Conservation (phyloP, 2,113 vertebrate genomes). For the Plecturocebus donacophilus region DNA sequence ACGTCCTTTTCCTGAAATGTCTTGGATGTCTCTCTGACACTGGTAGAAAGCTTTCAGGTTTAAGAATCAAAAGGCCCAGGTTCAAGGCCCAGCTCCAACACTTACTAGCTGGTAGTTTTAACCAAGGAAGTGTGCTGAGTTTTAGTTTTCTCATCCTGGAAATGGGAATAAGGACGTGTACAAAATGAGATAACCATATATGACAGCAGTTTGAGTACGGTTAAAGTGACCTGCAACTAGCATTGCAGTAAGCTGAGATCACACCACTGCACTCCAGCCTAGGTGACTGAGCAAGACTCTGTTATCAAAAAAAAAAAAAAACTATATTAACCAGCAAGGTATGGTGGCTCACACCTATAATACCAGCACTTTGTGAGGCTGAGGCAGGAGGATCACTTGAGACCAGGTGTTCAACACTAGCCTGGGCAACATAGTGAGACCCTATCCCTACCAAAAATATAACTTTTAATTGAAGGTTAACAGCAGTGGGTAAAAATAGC, state of each 20-base stretch:
- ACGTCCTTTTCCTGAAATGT: neutral
- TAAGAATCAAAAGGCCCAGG: neutral
- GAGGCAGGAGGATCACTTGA: too few species aligned
- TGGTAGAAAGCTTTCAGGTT: neutral
- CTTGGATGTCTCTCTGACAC: neutral
- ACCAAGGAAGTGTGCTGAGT: neutral
- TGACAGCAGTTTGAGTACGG: rapidly evolving
- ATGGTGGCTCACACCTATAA: too few species aligned
- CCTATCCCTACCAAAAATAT: too few species aligned
- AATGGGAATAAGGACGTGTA: rapidly evolving
- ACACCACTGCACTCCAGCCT: too few species aligned
- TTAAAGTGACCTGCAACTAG: rapidly evolving
- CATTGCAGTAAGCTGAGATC: too few species aligned
- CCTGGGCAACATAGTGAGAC: too few species aligned
- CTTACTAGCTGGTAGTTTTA: neutral
- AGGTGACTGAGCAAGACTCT: too few species aligned
- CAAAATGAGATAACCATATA: rapidly evolving
- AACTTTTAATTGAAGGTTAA: neutral
- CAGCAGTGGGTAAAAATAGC: neutral
- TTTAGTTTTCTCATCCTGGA: neutral
- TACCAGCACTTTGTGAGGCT: too few species aligned
- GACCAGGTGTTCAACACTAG: too few species aligned
- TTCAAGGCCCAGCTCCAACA: neutral
- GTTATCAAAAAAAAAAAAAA: too few species aligned
- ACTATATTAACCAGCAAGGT: too few species aligned